Evolutionary conservation across 92 coral and sea anemone genomes (phyloP).

Genomic region (Epizoanthus illoricatus): DNA sequence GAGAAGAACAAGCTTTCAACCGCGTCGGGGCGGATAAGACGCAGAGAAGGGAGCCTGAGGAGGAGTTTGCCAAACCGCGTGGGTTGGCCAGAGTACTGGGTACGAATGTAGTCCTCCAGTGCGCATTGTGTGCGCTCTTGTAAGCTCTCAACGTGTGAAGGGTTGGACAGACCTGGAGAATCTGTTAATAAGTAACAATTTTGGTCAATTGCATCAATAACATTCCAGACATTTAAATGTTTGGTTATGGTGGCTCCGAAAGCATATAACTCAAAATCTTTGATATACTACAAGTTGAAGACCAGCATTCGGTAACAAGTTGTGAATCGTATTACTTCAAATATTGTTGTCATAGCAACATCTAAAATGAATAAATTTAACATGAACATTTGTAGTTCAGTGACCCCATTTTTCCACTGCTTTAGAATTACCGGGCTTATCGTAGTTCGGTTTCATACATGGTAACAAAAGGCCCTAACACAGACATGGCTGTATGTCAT

Average conservation of each 20-base stretch:
- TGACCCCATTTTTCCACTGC: too few relatives aligned
- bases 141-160: slow-evolving; percentile 75
- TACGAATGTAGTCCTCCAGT: slow-evolving; percentile 82
- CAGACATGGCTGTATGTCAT: too few relatives aligned
- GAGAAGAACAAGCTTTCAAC: slow-evolving; percentile 83
- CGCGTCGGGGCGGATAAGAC: slow-evolving; percentile 76
- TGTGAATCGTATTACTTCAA: background rate
- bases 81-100: slow-evolving; percentile 82
- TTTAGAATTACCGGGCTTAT: too few relatives aligned
- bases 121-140: slow-evolving; percentile 92
- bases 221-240: too few relatives aligned
- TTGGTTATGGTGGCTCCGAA: background rate
- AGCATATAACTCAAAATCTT: background rate
- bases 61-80: slow-evolving; percentile 90
- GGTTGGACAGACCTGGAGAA: slow-evolving; percentile 74
- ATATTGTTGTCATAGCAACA: background rate
- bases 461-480: too few relatives aligned
- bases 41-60: slow-evolving; percentile 88
- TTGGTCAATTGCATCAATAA: too few relatives aligned
- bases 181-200: slow-evolving; percentile 39
- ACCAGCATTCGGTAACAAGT: too few relatives aligned
- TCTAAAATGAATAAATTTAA: background rate
- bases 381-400: background rate
- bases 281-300: too few relatives aligned
- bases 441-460: too few relatives aligned